These are phyloP conservation scores for Ictidomys tridecemlineatus DNA, from an alignment of 2,113 vertebrate species.

Conservation along the genomic window DNA sequence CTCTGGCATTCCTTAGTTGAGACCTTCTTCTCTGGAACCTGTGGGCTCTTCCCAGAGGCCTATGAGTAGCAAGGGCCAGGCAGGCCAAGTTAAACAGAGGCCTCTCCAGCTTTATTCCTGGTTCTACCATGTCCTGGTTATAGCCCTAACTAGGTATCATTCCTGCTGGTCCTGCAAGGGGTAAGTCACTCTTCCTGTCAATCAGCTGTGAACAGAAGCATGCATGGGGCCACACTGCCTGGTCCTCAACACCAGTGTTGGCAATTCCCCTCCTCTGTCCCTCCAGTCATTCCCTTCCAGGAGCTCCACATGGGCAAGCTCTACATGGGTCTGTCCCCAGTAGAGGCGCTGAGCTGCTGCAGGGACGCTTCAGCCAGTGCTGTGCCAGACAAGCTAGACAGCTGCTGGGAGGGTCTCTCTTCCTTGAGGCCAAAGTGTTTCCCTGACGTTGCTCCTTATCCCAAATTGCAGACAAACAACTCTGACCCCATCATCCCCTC, in stretches of 20 bases:
- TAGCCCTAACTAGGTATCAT: not conserved
- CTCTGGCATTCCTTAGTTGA: not conserved
- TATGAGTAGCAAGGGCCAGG: not conserved
- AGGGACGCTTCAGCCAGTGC: not conserved
- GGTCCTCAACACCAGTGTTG: not conserved
- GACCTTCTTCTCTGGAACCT: not conserved
- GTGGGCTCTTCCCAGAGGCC: not conserved
- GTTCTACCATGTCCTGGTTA: not conserved
- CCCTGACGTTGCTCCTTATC: not conserved
- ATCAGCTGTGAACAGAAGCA: not conserved
- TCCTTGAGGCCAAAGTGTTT: not conserved
- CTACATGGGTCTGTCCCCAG: not conserved
- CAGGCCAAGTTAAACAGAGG: not conserved
- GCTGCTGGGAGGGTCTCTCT: slow-evolving; percentile 1
- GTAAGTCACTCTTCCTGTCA: not conserved
- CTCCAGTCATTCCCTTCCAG: not conserved
- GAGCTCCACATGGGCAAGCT: not conserved
- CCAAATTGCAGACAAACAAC: slow-evolving; percentile 61
- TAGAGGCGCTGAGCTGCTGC: not conserved
- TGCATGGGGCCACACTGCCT: not conserved
- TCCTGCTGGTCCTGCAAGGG: not conserved
- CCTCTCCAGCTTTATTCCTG: not conserved
- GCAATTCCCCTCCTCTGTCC: not conserved
- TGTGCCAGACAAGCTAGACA: not conserved
- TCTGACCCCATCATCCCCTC: not conserved